A percentile compares a stretch with the other conserved stretches of the same genome.
Conservation (phyloP, 2,797 vertebrate genomes). For the Gadopsis marmoratus region DNA sequence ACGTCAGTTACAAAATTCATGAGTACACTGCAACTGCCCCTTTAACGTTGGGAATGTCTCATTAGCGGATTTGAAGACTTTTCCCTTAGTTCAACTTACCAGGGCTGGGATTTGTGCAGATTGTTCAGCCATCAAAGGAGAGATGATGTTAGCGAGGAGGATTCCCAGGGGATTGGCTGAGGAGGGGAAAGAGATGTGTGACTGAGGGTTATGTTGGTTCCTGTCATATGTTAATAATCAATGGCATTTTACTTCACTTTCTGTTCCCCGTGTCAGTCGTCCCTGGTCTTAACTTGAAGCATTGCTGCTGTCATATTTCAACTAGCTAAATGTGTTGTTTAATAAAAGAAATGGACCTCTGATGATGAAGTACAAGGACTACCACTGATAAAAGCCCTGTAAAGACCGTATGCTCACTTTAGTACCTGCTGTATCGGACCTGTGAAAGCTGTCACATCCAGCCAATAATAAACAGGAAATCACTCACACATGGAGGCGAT, state of each 20-base stretch:
- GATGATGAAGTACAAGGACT: too few relatives aligned
- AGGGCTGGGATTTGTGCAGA: slow-evolving; percentile 82
- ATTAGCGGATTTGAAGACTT: not conserved
- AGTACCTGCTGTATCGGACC: not conserved
- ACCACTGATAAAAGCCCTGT: not conserved
- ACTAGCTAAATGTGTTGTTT: not conserved
- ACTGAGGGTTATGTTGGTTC: not conserved
- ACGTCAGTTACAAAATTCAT: not conserved
- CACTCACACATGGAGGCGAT: slow-evolving; percentile 95
- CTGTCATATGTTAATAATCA: not conserved
- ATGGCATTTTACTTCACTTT: not conserved
- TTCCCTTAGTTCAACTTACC: slow-evolving; percentile 81
- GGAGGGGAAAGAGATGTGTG: slow-evolving; percentile 8
- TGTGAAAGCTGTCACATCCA: not conserved
- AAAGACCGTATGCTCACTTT: not conserved
- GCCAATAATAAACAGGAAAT: not conserved
- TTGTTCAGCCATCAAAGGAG: slow-evolving; percentile 84
- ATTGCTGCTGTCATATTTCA: not conserved
- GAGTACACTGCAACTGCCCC: not conserved
- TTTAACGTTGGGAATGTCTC: not conserved
- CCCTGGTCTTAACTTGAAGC: not conserved
- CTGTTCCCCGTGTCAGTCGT: not conserved
- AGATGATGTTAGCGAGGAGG: slow-evolving; percentile 91
- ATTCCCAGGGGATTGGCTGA: slow-evolving; percentile 94
- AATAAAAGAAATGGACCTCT: not conserved